Evolutionary conservation across 2,113 vertebrate species (phyloP), one percentile per base, ranked within the genome.

Genomic region (Zosterops japonicus): DNA sequence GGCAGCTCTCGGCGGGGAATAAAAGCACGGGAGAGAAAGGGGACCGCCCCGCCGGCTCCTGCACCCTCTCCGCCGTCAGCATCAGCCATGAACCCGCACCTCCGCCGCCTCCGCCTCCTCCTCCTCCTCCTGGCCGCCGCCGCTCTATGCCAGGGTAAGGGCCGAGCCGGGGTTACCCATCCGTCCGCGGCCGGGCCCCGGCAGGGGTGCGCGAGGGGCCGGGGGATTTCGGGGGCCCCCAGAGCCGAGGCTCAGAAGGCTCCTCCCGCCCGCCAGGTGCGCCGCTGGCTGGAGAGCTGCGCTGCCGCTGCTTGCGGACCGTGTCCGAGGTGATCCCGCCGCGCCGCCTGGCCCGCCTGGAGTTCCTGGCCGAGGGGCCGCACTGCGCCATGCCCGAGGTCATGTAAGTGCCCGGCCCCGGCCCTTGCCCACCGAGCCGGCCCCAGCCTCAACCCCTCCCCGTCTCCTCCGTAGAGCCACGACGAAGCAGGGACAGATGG

Each of bases 381-480:
- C 96, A 96, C 71, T 94, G 94, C 64, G 78, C 68, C 15, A 36
- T 90, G 60, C 50, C 89, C 22, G 94, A 96, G 42, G 83, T 97
- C 67, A 95, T 96, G 96, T 96, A 88, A 93, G 94, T 96, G 72
- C 42, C n/a, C 18, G 16, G 16, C 13, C 46, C 28, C 16, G 14
- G 7, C 11, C 49, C 27, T 19, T 6, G 19, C 39, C 44, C 21
- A 5, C 22, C 2, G 9, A 5, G 6, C 15, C 16, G 23, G 25
- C 15, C 28, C 8, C 50, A 5, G 44, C 15, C 27, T 60, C 93
- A 89, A 18, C 20, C 7, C 23, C 3, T 56, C 14, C 35, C 14
- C 15, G 9, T 17, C 61, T 74, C 56, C 4, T 90, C 94, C 84
- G 72, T 94, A 98, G 98, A 97, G 98, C 98, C 49, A 98, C 98